Evolutionary conservation across 2,888 invertebrate genomes (phyloP).

Genomic region (Microctonus hyperodae): DNA sequence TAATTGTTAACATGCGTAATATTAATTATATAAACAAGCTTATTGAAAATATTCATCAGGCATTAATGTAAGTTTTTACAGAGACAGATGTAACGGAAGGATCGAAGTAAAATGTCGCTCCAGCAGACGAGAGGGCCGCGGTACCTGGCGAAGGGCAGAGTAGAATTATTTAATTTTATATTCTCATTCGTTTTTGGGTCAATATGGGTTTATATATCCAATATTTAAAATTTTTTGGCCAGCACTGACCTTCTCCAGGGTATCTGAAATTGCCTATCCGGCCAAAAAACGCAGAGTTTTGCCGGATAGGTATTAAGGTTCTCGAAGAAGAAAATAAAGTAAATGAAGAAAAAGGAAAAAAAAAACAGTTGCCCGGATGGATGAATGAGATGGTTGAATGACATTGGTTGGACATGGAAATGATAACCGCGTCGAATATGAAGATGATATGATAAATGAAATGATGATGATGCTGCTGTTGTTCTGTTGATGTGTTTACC

Average conservation of each 20-base stretch:
- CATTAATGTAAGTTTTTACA: conserved; percentile 53
- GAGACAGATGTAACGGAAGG: conserved; percentile 62
- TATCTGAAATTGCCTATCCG: conserved; percentile 12
- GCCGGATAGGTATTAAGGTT: neutral
- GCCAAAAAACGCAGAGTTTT: neutral
- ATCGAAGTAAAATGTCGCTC: conserved; percentile 1
- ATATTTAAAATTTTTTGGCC: neutral
- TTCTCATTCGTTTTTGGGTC: neutral
- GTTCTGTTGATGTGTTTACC: conserved; percentile 72
- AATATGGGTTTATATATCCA: neutral
- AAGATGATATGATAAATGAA: conserved; percentile 21
- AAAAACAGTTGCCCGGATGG: conserved; percentile 23
- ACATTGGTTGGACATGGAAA: conserved; percentile 22
- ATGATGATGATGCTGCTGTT: conserved; percentile 24
- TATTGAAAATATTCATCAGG: conserved; percentile 33
- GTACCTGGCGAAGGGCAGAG: neutral
- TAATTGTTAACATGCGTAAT: conserved; percentile 28
- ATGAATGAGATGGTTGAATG: conserved; percentile 13
- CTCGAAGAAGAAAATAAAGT: conserved; percentile 3
- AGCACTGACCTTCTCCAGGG: neutral
- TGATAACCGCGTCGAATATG: conserved; percentile 20
- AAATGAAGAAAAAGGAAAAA: conserved; percentile 18
- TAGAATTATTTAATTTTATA: conserved; percentile 3
- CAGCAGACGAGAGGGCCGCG: conserved; percentile 9
- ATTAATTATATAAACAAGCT: conserved; percentile 37